Evolutionary conservation across 2,797 vertebrate genomes (phyloP).

Genomic region (Toxotes lorentzi): DNA sequence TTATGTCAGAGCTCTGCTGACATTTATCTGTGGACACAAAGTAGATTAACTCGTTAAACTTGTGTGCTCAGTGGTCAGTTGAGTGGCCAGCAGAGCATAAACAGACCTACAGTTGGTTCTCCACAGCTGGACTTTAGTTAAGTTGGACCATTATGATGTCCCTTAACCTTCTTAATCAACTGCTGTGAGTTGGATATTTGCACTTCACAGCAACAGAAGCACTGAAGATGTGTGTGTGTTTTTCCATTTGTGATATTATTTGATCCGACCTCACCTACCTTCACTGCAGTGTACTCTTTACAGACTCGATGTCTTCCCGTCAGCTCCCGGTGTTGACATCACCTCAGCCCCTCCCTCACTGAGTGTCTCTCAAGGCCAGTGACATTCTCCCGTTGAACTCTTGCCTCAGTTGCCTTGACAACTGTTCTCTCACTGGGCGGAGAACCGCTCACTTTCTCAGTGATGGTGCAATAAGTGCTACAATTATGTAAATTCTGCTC

Average conservation of each 20-base stretch:
- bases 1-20: conserved; percentile 37
- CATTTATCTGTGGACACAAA: conserved; percentile 65
- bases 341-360: conserved; percentile 47
- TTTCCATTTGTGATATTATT: not conserved
- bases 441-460: conserved; percentile 71
- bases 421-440: conserved; percentile 73
- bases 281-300: conserved; percentile 1
- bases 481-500: conserved; percentile 87
- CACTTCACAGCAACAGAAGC: conserved; percentile 13
- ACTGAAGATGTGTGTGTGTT: not conserved
- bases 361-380: conserved; percentile 74
- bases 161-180: conserved; percentile 34
- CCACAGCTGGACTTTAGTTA: conserved; percentile 56
- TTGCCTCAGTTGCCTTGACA: conserved; percentile 83
- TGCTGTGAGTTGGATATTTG: conserved; percentile 11
- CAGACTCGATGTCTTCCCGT: conserved; percentile 28
- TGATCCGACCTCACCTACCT: conserved; percentile 22
- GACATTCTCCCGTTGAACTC: conserved; percentile 78
- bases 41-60: conserved; percentile 73
- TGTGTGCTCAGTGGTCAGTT: conserved; percentile 69
- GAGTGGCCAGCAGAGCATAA: conserved; percentile 61
- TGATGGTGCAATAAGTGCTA: conserved; percentile 84
- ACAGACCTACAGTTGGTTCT: conserved; percentile 53
- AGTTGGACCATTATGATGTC: conserved; percentile 30
- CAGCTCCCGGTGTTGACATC: conserved; percentile 24